Evolutionary conservation across 2,888 invertebrate genomes (phyloP), one percentile per base, ranked within the genome.

Genomic region (Scotopteryx bipunctaria): DNA sequence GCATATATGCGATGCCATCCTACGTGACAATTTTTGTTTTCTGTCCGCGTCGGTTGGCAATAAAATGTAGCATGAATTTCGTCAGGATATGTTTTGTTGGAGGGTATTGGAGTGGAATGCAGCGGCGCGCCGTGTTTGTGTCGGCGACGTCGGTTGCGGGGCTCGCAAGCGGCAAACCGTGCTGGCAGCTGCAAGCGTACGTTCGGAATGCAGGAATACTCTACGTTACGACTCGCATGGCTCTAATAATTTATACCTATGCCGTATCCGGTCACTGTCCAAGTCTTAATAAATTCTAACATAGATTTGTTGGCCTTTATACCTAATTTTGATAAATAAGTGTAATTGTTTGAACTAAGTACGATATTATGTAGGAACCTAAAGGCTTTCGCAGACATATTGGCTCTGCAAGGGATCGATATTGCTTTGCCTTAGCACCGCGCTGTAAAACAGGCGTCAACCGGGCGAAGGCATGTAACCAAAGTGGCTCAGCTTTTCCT

Each of bases 81-180:
- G 57, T 61, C 59, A 66, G 70, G 69, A 76, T 76, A 74, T 76
- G 72, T 76, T 60, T 56, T 76, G 76, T 78, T 68, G 78, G 66
- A 71, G 72, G 69, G 76, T 71, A 73, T 66, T 67, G 67, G 70
- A 74, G 76, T 79, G 82, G 81, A 84, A 86, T 86, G 82, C 78
- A 73, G 73, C 75, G 70, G 73, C 75, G 73, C 72, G 78, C 77
- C 73, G 69, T 69, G 70, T 69, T 48, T 75, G 74, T 78, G 74
- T 75, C 74, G 73, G 64, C 70, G 77, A 65, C 67, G 71, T 74
- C 71, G 78, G 79, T 74, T 69, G 55, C 70, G 67, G 72, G 72
- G 73, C 71, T 76, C 66, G 75, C 75, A 73, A 72, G 76, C 79
- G 76, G 78, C 73, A 72, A 78, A 75, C 82, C 78, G 67, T 69